These are phyloP conservation scores for Brenthis daphne DNA, from an alignment of 2,888 invertebrate species.

Conservation along the genomic window DNA sequence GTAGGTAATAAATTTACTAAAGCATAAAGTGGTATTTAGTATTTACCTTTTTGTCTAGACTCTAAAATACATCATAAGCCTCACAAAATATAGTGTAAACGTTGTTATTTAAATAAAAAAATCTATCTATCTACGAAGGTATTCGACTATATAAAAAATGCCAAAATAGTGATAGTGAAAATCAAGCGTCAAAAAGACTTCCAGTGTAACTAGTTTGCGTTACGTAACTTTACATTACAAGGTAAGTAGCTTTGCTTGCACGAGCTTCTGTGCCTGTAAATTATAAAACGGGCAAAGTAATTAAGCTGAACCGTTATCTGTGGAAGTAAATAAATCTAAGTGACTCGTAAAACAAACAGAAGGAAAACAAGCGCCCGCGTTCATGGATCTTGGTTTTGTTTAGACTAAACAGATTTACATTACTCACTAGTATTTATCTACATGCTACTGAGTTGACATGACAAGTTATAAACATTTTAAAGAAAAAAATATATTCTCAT, in stretches of 20 bases:
- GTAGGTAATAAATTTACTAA: no score
- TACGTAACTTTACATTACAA: slow-evolving; percentile 12
- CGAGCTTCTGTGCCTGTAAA: slow-evolving; percentile 45
- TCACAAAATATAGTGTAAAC: no score
- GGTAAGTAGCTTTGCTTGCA: slow-evolving; percentile 45
- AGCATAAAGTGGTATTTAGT: no score
- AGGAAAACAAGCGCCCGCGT: slow-evolving; percentile 49
- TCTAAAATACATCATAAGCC: no score
- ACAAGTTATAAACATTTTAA: background rate
- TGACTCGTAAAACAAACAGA: slow-evolving; percentile 62
- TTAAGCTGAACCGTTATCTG: slow-evolving; percentile 67
- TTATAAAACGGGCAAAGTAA: slow-evolving; percentile 62
- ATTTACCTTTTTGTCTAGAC: no score
- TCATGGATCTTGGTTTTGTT: slow-evolving; percentile 44
- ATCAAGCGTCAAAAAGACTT: no score
- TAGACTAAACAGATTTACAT: slow-evolving; percentile 48
- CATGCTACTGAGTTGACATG: slow-evolving; percentile 11
- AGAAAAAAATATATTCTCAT: no score
- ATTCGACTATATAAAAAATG: no score
- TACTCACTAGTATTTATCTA: slow-evolving; percentile 9
- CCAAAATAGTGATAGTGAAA: no score
- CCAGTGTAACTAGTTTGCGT: background rate
- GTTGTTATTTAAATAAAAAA: background rate
- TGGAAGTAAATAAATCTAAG: slow-evolving; percentile 64
- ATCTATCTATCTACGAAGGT: background rate